Base-by-base conservation (phyloP, 2,113 vertebrate species). In the Takifugu bimaculatus region DNA sequence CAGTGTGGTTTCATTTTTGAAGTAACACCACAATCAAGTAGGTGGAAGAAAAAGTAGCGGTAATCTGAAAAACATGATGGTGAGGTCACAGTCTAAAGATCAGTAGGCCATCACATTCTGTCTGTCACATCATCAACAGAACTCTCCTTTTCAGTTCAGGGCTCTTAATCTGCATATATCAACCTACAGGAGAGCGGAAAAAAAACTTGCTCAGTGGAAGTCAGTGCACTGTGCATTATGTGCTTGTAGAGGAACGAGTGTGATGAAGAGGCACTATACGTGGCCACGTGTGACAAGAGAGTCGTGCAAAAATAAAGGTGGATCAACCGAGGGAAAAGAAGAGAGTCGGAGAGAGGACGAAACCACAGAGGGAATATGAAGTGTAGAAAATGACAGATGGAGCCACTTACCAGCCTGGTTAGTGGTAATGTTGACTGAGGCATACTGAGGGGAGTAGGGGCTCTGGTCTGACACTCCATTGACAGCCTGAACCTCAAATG, bases 391-490 rank as follows among this genome's bases (percentile, higher is more conserved):
- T 78, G 79, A 77, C 78, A 78, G 76, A 78, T 81, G 83, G 62
- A 45, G 15, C 70, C 65, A 84, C 95, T 94, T 84, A 98, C 97
- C 97, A 0, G 97, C 97, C 75, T 99, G 97, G 91, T 99, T 99
- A 83, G 97, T 99, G 87, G 96, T 99, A 86, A 99, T 99, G 85
- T 99, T 99, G 74, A 99, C 95, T 0, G 97, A 94, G 10, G 94
- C 80, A 0, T 97, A 99, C 69, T 98, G 96, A 0, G 97, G 97
- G 0, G 96, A 96, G 88, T 98, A 95, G 20, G 95, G 97, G 79
- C 95, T 99, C 92, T 99, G 97, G 84, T 99, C 97, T 0, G 96
- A 98, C 81, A 98, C 97, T 0, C 96, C 97, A 0, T 98, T 99
- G 80, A 99, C 96, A 0, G 96, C 96, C 86, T 99, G 96, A 86